These are phyloP conservation scores for Drosophila sp. DNA, from an alignment of 1,140 invertebrate genomes.

Conservation along the genomic window DNA sequence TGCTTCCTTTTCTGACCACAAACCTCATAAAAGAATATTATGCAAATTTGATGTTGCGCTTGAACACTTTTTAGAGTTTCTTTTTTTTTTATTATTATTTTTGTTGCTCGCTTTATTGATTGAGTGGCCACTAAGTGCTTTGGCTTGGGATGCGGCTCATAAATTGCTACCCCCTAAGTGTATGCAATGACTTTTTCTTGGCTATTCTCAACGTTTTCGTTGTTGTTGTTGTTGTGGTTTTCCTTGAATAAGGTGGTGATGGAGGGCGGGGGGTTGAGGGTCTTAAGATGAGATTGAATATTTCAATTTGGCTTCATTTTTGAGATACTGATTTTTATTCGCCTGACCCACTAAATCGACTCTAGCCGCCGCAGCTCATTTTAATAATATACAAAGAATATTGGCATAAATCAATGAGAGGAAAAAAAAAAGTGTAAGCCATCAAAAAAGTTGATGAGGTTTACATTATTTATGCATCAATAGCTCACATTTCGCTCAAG, in stretches of 20 bases:
- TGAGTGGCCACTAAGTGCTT: constrained; percentile 72
- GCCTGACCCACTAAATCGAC: constrained; percentile 1
- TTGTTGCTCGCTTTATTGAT: constrained; percentile 41
- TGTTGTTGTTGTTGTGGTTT: constrained; percentile 1
- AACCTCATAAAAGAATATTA: constrained; percentile 65
- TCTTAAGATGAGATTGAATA: constrained; percentile 32
- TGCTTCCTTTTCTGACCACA: constrained; percentile 26
- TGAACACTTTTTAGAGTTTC: constrained; percentile 62
- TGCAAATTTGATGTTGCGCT: constrained; percentile 72
- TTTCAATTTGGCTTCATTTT: constrained; percentile 45
- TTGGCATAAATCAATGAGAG: constrained; percentile 9
- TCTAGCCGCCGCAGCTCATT: constrained; percentile 26
- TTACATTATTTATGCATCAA: constrained; percentile 1
- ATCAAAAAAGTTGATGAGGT: constrained; percentile 3
- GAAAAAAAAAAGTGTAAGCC: neutral
- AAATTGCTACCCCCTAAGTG: constrained; percentile 24
- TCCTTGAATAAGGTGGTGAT: neutral
- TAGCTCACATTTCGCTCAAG: neutral
- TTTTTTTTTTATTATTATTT: neutral
- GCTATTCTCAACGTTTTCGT: neutral
- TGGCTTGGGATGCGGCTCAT: constrained; percentile 42
- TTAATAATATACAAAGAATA: constrained; percentile 44
- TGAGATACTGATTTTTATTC: constrained; percentile 14
- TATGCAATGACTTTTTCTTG: constrained; percentile 25
- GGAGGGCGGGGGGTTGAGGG: neutral